Conservation (phyloP, 2,888 invertebrate genomes). For the Macrophya alboannulata region DNA sequence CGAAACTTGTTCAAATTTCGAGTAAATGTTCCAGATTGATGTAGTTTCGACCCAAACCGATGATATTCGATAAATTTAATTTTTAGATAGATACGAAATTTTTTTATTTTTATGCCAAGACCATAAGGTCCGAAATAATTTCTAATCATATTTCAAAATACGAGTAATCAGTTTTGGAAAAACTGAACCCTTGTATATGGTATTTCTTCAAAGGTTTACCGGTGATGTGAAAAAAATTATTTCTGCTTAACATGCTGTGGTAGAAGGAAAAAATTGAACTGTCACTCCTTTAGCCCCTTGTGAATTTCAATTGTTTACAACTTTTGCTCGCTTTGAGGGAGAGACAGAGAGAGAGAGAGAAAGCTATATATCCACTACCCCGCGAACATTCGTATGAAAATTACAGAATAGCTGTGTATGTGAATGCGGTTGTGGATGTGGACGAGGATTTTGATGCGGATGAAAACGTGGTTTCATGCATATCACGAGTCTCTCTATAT, state of each 20-base stretch:
- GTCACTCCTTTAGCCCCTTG: background rate
- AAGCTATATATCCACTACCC: too few relatives aligned
- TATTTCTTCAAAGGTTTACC: too few relatives aligned
- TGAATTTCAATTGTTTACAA: constrained; percentile 20
- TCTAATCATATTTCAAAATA: too few relatives aligned
- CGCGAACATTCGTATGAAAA: constrained; percentile 6
- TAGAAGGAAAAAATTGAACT: background rate
- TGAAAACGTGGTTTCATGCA: constrained; percentile 73
- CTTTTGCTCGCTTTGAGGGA: constrained; percentile 1
- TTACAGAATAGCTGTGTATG: background rate
- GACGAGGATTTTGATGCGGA: constrained; percentile 58
- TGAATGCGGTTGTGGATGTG: background rate
- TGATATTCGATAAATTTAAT: too few relatives aligned
- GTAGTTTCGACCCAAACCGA: too few relatives aligned
- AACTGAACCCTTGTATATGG: too few relatives aligned
- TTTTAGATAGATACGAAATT: too few relatives aligned
- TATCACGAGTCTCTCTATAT: constrained; percentile 66
- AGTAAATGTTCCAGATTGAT: too few relatives aligned
- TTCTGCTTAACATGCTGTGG: background rate
- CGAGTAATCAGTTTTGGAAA: too few relatives aligned
- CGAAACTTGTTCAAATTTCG: too few relatives aligned
- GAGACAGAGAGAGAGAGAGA: background rate
- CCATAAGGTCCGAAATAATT: too few relatives aligned
- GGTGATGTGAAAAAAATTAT: background rate
- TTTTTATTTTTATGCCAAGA: too few relatives aligned